These are phyloP conservation scores for Drosophila nannoptera DNA, from an alignment of 1,140 invertebrate species.

Conservation along the genomic window DNA sequence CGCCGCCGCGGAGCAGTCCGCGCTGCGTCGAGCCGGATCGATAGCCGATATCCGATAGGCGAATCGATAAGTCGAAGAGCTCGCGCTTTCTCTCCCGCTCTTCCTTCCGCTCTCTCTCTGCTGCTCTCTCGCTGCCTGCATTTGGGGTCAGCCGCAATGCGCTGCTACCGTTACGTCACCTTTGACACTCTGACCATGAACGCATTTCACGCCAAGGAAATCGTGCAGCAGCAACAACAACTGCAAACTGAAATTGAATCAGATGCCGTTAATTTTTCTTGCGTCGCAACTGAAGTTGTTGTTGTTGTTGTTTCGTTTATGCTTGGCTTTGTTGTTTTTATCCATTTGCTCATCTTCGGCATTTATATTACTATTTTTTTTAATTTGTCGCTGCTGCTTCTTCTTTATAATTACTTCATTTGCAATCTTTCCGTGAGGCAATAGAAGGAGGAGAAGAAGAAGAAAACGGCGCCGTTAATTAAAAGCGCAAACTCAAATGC, in stretches of 20 bases:
- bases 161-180: conserved; percentile 47
- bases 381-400: conserved; percentile 16
- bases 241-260: conserved; percentile 36
- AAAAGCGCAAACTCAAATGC: conserved; percentile 65
- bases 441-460: conserved; percentile 42
- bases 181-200: conserved; percentile 73
- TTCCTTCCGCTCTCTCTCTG: not conserved
- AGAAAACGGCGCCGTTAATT: conserved; percentile 64
- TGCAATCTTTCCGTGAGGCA: conserved; percentile 70
- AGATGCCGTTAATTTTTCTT: conserved; percentile 54
- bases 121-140: not conserved
- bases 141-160: conserved; percentile 29
- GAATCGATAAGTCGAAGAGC: no score
- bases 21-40: not conserved
- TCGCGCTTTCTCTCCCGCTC: not conserved
- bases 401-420: conserved; percentile 67
- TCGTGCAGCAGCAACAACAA: conserved; percentile 27
- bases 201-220: conserved; percentile 69
- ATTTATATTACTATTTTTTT: conserved; percentile 28
- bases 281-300: conserved; percentile 52
- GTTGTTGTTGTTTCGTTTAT: conserved; percentile 7
- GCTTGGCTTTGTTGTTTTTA: conserved; percentile 17
- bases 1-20: not conserved
- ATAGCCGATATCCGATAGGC: not conserved
- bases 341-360: conserved; percentile 11